Evolutionary conservation across 2,888 invertebrate species (phyloP).

Genomic region (Andrena haemorrhoa): DNA sequence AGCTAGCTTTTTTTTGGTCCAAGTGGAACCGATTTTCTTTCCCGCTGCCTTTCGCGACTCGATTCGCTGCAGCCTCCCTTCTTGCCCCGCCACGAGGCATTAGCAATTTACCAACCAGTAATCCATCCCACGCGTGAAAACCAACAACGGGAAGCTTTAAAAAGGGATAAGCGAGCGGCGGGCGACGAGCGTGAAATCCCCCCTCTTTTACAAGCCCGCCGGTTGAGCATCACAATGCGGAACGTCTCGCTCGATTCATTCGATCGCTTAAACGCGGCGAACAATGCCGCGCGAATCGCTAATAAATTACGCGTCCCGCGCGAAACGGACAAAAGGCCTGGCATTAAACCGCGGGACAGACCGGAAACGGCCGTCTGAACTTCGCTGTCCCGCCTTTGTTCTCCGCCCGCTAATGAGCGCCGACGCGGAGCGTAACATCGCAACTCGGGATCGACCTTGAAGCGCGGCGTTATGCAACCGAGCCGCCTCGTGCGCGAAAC

Average conservation of each 20-base stretch:
- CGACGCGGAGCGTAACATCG: slow-evolving; percentile 67
- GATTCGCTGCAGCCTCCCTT: too few species aligned
- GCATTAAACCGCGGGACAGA: slow-evolving; percentile 10
- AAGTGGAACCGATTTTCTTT: too few species aligned
- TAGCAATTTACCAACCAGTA: too few species aligned
- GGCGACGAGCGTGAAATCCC: slow-evolving; percentile 8
- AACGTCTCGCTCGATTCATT: slow-evolving; percentile 22
- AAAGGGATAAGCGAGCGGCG: not conserved
- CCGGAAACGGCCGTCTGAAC: slow-evolving; percentile 62
- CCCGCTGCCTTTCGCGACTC: too few species aligned
- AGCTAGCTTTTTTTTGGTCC: too few species aligned
- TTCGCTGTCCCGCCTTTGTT: slow-evolving; percentile 62
- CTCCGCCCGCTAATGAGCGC: slow-evolving; percentile 60
- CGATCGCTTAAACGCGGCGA: slow-evolving; percentile 30
- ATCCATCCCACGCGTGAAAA: too few species aligned
- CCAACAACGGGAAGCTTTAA: not conserved
- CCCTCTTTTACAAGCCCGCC: not conserved
- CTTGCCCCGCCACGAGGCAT: too few species aligned
- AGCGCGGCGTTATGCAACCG: slow-evolving; percentile 58
- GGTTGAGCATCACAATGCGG: slow-evolving; percentile 23
- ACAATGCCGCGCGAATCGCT: slow-evolving; percentile 50
- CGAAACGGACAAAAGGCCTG: slow-evolving; percentile 55
- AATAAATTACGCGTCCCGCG: slow-evolving; percentile 53
- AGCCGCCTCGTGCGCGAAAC: slow-evolving; percentile 42
- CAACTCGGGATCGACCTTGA: slow-evolving; percentile 56